phyloP scores from a whole-genome alignment of 92 coral and sea anemone genomes.

The Actinernus sp. region DNA sequence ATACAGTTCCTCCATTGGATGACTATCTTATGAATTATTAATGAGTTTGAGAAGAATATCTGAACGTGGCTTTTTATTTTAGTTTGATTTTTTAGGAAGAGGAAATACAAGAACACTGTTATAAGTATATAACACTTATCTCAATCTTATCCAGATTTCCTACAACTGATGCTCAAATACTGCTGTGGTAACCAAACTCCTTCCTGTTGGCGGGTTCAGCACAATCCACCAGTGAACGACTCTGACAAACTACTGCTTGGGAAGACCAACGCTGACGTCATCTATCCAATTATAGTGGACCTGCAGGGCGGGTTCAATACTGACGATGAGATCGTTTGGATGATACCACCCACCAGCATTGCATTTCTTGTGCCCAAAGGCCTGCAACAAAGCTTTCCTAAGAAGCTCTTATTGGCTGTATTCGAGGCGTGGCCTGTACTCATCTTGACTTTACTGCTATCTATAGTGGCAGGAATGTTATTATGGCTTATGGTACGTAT shows the following conservation, averaged over 20 bases:
- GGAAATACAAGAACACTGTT: too few relatives aligned
- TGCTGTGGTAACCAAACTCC: slow-evolving; percentile 40
- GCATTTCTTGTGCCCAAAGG: slow-evolving; percentile 74
- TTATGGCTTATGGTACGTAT: slow-evolving; percentile 82
- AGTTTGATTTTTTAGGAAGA: too few relatives aligned
- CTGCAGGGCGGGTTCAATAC: slow-evolving; percentile 19
- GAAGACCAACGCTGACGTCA: slow-evolving; percentile 28
- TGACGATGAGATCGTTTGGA: slow-evolving; percentile 31
- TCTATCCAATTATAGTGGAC: slow-evolving; percentile 78
- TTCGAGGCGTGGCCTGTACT: slow-evolving; percentile 93
- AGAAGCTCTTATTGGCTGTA: slow-evolving; percentile 62
- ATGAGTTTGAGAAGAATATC: too few relatives aligned
- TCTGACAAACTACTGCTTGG: slow-evolving; percentile 44
- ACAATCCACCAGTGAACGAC: slow-evolving; percentile 38
- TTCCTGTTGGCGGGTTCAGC: slow-evolving; percentile 51
- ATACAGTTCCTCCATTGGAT: too few relatives aligned
- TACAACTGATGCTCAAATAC: not conserved
- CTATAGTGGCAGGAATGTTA: slow-evolving; percentile 79
- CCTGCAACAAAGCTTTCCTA: slow-evolving; percentile 45
- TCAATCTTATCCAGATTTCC: not conserved
- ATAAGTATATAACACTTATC: too few relatives aligned
- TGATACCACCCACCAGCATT: slow-evolving; percentile 67
- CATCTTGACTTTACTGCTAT: slow-evolving; percentile 73
- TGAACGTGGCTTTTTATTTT: too few relatives aligned
- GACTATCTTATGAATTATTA: too few relatives aligned